These are phyloP conservation scores for Apantesis nais DNA, from an alignment of 2,888 invertebrate genomes.

Conservation along the genomic window DNA sequence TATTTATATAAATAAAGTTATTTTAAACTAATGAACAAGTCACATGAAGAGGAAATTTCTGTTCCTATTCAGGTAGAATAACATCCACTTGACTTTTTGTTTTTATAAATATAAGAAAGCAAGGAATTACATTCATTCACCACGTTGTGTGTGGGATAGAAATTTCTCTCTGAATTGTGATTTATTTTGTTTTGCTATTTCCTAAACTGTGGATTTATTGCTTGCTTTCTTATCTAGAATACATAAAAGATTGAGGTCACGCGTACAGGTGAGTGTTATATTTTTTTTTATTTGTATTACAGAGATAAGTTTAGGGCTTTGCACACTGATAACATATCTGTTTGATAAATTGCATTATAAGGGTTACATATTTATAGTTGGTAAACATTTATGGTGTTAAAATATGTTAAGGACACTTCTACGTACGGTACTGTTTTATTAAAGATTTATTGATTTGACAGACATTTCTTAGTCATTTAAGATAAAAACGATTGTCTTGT, in stretches of 20 bases:
- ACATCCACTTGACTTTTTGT: slow-evolving; percentile 55
- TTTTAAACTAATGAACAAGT: slow-evolving; percentile 47
- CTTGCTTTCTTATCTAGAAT: slow-evolving; percentile 84
- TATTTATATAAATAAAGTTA: slow-evolving; percentile 50
- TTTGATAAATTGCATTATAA: slow-evolving; percentile 49
- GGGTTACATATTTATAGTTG: slow-evolving; percentile 23
- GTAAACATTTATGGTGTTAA: slow-evolving; percentile 1
- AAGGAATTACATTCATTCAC: slow-evolving; percentile 64
- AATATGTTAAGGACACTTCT: slow-evolving; percentile 1
- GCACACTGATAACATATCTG: slow-evolving; percentile 48
- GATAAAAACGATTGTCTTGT: neutral
- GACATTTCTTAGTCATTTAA: neutral
- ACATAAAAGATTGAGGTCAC: slow-evolving; percentile 72
- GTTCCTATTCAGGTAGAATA: slow-evolving; percentile 79
- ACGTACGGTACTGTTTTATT: neutral
- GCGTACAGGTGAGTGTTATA: slow-evolving; percentile 69
- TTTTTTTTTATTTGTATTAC: slow-evolving; percentile 66
- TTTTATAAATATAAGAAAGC: slow-evolving; percentile 71
- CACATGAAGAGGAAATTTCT: slow-evolving; percentile 84
- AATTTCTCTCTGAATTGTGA: slow-evolving; percentile 81
- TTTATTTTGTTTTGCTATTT: slow-evolving; percentile 63
- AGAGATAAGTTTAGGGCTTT: slow-evolving; percentile 58
- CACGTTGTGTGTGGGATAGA: slow-evolving; percentile 76
- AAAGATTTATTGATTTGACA: neutral
- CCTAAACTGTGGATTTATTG: slow-evolving; percentile 64